Evolutionary conservation across 2,888 invertebrate species (phyloP), one percentile per base, ranked within the genome.

Genomic region (Zaprionus lineosus): DNA sequence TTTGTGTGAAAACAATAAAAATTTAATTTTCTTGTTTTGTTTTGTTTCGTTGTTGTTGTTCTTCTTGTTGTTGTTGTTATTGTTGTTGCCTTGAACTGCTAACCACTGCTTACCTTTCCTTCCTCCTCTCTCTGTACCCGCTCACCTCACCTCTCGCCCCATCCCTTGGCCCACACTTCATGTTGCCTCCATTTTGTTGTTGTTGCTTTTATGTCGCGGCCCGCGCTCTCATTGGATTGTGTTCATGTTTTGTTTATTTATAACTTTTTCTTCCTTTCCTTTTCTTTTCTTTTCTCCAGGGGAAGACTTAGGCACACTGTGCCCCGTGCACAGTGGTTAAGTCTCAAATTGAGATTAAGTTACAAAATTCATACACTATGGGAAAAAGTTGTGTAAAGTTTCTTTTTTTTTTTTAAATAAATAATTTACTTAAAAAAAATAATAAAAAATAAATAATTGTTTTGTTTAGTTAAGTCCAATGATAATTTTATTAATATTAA

Each of bases 11-110:
- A 88, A 87, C 86, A 88, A 88, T 88, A 87, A 88, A 88, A 88
- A 77, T 86, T 86, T 86, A 87, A 87, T 87, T 86, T 87, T 87
- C 86, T 86, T 87, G 87, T 87, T 85, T 72, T 78, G n/a, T n/a
- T n/a, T n/a, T n/a, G n/a, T n/a, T n/a, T n/a, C n/a, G n/a, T n/a
- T n/a, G n/a, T n/a, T n/a, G n/a, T n/a, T n/a, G n/a, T n/a, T n/a
- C n/a, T n/a, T n/a, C n/a, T n/a, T n/a, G n/a, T n/a, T n/a, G n/a
- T n/a, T n/a, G n/a, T n/a, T n/a, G n/a, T n/a, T n/a, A n/a, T n/a
- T n/a, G 72, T 75, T 67, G 81, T 39, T 53, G 58, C 74, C 64
- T 76, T 82, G 72, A 76, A 82, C 74, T 74, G 71, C n/a, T n/a
- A n/a, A n/a, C n/a, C n/a, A n/a, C n/a, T n/a, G n/a, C n/a, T n/a